A percentile compares a stretch with the other conserved stretches of the same genome.
Conservation (phyloP, 2,113 vertebrate species). For the Cranoglanis bouderius region DNA sequence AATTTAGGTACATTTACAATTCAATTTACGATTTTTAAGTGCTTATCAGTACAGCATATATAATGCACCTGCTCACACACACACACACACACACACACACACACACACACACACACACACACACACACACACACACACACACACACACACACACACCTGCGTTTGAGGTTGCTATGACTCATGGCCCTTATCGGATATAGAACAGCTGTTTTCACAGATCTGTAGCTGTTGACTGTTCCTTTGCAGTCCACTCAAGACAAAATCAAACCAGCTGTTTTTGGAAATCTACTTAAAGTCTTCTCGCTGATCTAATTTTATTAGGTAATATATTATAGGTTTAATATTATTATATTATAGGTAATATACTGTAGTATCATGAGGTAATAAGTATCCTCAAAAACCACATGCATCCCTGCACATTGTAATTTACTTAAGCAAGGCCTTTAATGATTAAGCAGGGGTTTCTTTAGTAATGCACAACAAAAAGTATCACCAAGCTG, state of each 20-base stretch:
- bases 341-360: neutral
- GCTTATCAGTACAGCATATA: slow-evolving; percentile 21
- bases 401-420: neutral
- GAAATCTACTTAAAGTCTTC: neutral
- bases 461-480: slow-evolving; percentile 24
- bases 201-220: slow-evolving; percentile 20
- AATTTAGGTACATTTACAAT: slow-evolving; percentile 32
- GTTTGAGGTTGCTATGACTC: slow-evolving; percentile 13
- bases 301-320: neutral
- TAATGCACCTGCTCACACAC: slow-evolving; percentile 25
- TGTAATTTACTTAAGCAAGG: slow-evolving; percentile 40
- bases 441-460: slow-evolving; percentile 42
- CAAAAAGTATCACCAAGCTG: slow-evolving; percentile 5
- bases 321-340: neutral
- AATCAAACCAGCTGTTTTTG: neutral
- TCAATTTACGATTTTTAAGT: slow-evolving; percentile 27
- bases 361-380: neutral
- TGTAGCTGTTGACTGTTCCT: slow-evolving; percentile 4
- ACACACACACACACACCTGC: slow-evolving; percentile 13
- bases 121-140: slow-evolving; percentile 4
- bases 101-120: too few species aligned
- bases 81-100: neutral
- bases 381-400: slow-evolving; percentile 20
- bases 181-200: slow-evolving; percentile 13
- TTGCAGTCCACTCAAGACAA: slow-evolving; percentile 20